Evolutionary conservation across 2,113 vertebrate genomes (phyloP), one percentile per base, ranked within the genome.

Genomic region (Scortum barcoo): DNA sequence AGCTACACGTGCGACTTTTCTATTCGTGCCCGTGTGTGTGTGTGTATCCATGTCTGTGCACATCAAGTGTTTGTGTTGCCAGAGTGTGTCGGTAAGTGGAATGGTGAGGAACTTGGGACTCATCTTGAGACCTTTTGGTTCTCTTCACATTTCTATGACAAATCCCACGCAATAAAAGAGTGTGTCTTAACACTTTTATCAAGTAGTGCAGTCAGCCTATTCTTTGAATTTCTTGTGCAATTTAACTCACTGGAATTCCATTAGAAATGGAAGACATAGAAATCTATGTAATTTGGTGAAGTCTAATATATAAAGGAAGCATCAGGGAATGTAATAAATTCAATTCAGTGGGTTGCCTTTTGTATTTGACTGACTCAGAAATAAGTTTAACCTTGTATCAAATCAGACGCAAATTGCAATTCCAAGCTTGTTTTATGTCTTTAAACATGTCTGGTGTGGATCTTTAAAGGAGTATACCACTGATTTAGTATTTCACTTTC

Each of bases 1-100:
- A 74, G 75, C 78, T 62, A 51, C 11, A 28, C 62, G 80, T 72
- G 46, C 58, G 58, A 79, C 80, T 83, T 86, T 88, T 92, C 78
- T 88, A 73, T 87, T 82, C 78, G 72, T 42, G 78, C 88, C 20
- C 24, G 17, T 66, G 76, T 68, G 42, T 69, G 17, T 66, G 76
- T 68, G 42, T 69, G 40, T 69, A 30, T 48, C 63, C 61, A 5
- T 9, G 17, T 58, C 8, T 67, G 48, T 63, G 44, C 66, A 66
- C 19, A 46, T 88, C 73, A 72, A 38, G 65, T 75, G 70, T 71
- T 68, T 58, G 36, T 51, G 36, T 72, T 57, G 19, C 19, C 10
- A 30, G 19, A 20, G 66, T 63, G 66, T 30, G 38, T 56, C 42
- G 40, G 44, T 78, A 19, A 58, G 48, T 38, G 61, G 54, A 33